These are phyloP conservation scores for Anolis sagrei DNA, from an alignment of 2,113 vertebrate species.

Conservation along the genomic window DNA sequence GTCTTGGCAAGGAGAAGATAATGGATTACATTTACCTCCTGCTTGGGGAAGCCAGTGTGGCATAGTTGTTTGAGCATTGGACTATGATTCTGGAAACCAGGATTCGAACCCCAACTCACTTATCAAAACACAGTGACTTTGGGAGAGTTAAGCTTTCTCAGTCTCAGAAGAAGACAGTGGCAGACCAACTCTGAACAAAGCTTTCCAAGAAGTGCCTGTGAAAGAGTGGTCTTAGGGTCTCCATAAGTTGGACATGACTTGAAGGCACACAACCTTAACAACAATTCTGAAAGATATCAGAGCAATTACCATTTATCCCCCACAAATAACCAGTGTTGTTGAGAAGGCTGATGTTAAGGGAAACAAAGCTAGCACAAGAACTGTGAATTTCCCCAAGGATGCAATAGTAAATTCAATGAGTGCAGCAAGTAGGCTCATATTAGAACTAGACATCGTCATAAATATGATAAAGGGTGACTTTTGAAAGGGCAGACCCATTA, in stretches of 20 bases:
- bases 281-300: not conserved
- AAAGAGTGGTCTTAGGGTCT: too few species aligned
- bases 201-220: too few species aligned
- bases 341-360: not conserved
- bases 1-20: not conserved
- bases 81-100: too few species aligned
- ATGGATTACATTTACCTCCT: not conserved
- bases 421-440: conserved; percentile 47
- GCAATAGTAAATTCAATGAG: conserved; percentile 17
- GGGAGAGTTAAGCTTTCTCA: too few species aligned
- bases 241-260: too few species aligned
- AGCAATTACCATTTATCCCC: not conserved
- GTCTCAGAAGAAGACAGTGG: too few species aligned
- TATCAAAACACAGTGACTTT: too few species aligned
- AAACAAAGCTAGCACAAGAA: conserved; percentile 14
- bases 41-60: not conserved
- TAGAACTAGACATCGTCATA: conserved; percentile 70
- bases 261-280: too few species aligned
- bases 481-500: conserved; percentile 80
- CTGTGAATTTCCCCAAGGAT: not conserved
- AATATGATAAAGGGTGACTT: conserved; percentile 76
- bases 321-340: not conserved
- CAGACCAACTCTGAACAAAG: too few species aligned
- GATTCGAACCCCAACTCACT: too few species aligned
- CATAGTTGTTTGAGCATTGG: too few species aligned